Conservation (phyloP, 1,140 invertebrate genomes). For the Neuroterus valhalla region DNA sequence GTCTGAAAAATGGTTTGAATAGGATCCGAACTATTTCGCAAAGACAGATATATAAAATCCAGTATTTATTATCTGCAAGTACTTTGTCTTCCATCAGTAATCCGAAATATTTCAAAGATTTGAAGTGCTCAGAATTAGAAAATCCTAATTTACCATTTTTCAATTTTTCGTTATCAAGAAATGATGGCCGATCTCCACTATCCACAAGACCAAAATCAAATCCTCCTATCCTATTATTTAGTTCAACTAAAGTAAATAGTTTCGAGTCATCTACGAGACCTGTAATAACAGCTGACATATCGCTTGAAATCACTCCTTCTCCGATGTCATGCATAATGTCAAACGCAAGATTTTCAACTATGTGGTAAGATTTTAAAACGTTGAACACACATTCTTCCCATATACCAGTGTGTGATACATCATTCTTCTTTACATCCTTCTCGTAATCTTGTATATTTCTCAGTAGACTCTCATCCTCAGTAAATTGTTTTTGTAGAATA, state of each 20-base stretch:
- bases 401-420: conserved; percentile 14
- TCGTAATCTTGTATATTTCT: conserved; percentile 21
- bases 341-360: no score
- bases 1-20: no score
- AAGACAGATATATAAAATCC: no score
- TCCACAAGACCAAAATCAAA: background rate
- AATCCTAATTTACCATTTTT: background rate
- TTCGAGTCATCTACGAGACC: no score
- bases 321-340: no score
- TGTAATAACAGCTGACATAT: no score
- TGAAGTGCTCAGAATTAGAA: background rate
- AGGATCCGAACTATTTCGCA: no score
- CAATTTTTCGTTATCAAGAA: background rate
- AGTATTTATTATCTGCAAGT: background rate
- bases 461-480: conserved; percentile 30
- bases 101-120: no score
- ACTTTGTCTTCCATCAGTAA: background rate
- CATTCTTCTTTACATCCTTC: background rate
- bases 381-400: conserved; percentile 8
- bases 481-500: conserved; percentile 38
- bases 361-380: background rate
- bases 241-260: no score
- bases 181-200: background rate
- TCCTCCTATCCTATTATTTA: background rate
- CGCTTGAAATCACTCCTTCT: no score